Evolutionary conservation across 2,797 vertebrate genomes (phyloP), one percentile per base, ranked within the genome.

Genomic region (Gymnothorax reevesii): DNA sequence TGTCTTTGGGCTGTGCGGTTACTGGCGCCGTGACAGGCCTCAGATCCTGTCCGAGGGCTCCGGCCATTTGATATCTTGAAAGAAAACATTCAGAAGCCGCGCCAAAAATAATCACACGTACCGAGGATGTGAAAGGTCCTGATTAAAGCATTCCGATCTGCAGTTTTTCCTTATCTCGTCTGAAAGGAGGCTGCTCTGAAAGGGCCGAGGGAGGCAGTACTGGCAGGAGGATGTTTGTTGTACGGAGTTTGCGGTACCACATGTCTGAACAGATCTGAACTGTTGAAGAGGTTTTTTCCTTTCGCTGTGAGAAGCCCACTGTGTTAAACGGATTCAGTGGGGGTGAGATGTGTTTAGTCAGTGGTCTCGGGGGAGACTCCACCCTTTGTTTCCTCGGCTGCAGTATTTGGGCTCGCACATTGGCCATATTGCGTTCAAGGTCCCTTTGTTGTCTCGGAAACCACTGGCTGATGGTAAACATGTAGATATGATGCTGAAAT

Each of bases 101-200:
- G 90, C 94, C 94, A 95, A 94, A 93, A 94, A 92, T 91, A 95
- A 92, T 92, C 91, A 80, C 85, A 88, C 92, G 87, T 83, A 77
- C 87, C 83, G 86, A 91, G 89, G 90, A 93, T 91, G 93, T 94
- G 91, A 93, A 90, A 94, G 91, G 90, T 93, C 91, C 90, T 94
- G 93, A 95, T 95, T 95, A 95, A 95, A 94, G 93, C 94, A 94
- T 95, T 95, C 95, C 94, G 90, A 84, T 71, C 59, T 83, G 90
- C 93, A 95, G 93, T 94, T 94, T 94, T 90, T 94, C 33, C 91
- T 92, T 91, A 89, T 87, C 88, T 88, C 88, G 86, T 89, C 87
- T 88, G 92, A 93, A 93, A 89, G 88, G 6, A 90, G 89, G 88
- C 82, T 92, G 93, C 93, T 93, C 90, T 93, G 91, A 82, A 86